Percentiles rank a stretch among this genome's conserved stretches.
Conservation (phyloP, 2,113 vertebrate genomes). For the Pygoscelis adeliae region DNA sequence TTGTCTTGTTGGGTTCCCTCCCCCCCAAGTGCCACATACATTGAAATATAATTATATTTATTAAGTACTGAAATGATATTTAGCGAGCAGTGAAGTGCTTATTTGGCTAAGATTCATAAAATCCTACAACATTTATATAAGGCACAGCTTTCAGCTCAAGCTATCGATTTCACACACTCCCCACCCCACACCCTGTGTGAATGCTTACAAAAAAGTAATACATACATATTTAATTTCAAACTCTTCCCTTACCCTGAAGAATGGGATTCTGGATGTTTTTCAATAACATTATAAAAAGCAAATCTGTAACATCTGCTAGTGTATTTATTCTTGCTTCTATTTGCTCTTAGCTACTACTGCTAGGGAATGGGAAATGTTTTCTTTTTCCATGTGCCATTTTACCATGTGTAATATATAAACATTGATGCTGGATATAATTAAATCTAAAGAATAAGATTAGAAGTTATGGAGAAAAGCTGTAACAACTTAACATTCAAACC, state of each 20-base stretch:
- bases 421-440: not conserved
- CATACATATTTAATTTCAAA: not conserved
- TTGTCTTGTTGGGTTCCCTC: not conserved
- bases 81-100: not conserved
- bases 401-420: not conserved
- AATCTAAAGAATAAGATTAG: not conserved
- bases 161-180: not conserved
- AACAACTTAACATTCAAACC: not conserved
- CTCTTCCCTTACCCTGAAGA: not conserved
- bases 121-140: not conserved
- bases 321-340: not conserved
- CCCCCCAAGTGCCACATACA: not conserved
- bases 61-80: not conserved
- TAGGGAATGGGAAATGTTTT: not conserved
- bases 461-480: not conserved
- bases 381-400: not conserved
- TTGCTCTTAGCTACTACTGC: not conserved
- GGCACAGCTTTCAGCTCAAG: not conserved
- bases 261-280: not conserved
- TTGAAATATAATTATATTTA: not conserved
- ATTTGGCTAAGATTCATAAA: not conserved
- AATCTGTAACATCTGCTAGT: not conserved
- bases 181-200: not conserved
- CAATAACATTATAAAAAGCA: not conserved
- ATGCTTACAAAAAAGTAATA: not conserved